A percentile compares a stretch with the other conserved stretches of the same genome.
These are phyloP conservation scores for Phyllostomus discolor DNA, from an alignment of 2,113 vertebrate species.

Conservation along the genomic window DNA sequence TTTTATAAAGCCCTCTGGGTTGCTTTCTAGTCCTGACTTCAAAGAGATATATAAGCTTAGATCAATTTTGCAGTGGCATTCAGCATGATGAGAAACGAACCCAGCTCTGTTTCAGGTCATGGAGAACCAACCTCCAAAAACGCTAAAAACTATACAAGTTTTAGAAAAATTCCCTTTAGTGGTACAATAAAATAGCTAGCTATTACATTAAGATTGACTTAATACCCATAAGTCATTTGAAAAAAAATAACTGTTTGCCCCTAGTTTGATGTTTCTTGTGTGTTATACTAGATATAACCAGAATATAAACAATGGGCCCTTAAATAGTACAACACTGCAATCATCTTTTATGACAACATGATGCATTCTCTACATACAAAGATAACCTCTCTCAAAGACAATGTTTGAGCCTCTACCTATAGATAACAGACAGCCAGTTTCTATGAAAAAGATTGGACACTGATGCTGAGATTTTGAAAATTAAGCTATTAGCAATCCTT, in stretches of 20 bases:
- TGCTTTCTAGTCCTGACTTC: constrained; percentile 65
- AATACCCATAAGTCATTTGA: background rate
- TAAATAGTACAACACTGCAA: background rate
- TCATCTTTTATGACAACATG: background rate
- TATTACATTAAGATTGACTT: constrained; percentile 34
- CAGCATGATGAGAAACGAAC: constrained; percentile 24
- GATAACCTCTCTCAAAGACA: background rate
- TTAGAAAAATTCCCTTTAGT: constrained; percentile 5
- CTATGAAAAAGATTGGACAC: background rate
- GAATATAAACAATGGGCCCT: constrained; percentile 7
- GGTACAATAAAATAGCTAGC: background rate
- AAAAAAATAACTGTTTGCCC: background rate
- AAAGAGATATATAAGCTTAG: constrained; percentile 64
- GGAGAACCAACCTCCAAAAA: constrained; percentile 30
- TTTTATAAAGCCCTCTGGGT: constrained; percentile 39
- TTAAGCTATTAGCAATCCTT: background rate
- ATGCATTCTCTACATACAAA: background rate
- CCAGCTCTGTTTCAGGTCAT: constrained; percentile 1
- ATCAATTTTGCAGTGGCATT: constrained; percentile 50
- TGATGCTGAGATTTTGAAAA: background rate
- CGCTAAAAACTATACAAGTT: constrained; percentile 1
- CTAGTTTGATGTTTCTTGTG: background rate
- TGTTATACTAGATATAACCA: background rate
- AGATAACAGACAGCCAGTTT: background rate
- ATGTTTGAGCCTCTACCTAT: background rate